These are phyloP conservation scores for Nyctibius grandis DNA, from an alignment of 2,797 vertebrate genomes.

Conservation along the genomic window DNA sequence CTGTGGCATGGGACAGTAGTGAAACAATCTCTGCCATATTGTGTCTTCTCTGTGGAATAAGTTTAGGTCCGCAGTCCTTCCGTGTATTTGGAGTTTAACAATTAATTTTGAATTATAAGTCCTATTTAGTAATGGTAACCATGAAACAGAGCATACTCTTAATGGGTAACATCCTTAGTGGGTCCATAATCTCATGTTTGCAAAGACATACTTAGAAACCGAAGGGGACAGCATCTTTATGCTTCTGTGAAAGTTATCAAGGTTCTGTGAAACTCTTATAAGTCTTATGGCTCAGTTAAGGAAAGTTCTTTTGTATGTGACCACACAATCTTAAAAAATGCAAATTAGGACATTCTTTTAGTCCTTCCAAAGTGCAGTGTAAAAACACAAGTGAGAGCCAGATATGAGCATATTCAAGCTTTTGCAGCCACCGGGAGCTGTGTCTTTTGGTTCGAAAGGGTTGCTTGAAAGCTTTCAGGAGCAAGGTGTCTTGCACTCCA, in stretches of 20 bases:
- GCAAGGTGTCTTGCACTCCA: background rate
- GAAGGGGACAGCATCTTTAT: background rate
- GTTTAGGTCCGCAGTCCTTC: background rate
- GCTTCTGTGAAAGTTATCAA: background rate
- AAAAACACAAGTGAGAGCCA: background rate
- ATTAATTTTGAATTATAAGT: background rate
- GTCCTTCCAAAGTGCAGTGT: background rate
- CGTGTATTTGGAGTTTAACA: background rate
- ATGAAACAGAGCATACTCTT: fast-evolving
- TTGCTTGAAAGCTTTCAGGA: background rate
- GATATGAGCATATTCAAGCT: background rate
- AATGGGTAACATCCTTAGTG: background rate
- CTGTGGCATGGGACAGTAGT: background rate
- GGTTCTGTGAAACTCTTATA: background rate
- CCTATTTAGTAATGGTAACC: background rate
- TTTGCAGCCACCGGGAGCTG: background rate
- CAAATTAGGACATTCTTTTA: background rate
- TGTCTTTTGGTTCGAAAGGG: background rate
- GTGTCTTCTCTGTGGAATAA: background rate
- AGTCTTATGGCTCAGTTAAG: background rate
- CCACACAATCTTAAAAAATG: background rate
- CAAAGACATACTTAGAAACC: background rate
- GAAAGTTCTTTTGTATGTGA: background rate
- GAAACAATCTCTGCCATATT: background rate
- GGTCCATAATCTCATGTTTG: background rate